Evolutionary conservation across 2,113 vertebrate species (phyloP).

Genomic region (Anguilla rostrata): DNA sequence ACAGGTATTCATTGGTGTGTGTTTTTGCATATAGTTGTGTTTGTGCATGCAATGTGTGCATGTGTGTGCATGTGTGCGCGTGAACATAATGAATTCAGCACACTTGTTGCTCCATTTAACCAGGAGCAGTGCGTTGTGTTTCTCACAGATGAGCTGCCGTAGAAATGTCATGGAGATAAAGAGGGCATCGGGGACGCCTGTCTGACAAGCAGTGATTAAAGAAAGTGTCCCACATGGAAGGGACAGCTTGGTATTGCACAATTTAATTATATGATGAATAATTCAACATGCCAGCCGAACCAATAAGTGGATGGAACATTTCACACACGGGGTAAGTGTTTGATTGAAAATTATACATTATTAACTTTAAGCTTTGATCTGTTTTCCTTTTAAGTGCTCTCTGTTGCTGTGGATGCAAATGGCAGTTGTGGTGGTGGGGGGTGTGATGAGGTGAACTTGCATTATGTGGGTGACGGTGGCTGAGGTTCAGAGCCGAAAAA

Average conservation of each 20-base stretch:
- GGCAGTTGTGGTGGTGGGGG: background rate
- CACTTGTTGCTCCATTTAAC: background rate
- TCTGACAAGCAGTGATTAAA: conserved; percentile 1
- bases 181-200: background rate
- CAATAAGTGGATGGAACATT: conserved; percentile 8
- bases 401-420: background rate
- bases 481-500: background rate
- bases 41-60: background rate
- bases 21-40: too few relatives aligned
- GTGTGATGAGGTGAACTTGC: background rate
- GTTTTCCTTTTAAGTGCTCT: background rate
- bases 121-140: background rate
- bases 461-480: background rate
- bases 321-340: background rate
- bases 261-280: background rate
- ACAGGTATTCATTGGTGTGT: background rate
- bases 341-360: conserved; percentile 10
- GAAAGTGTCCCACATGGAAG: background rate
- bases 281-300: background rate
- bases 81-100: background rate
- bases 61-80: background rate
- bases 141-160: background rate
- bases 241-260: background rate
- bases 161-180: background rate
- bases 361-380: background rate